A percentile compares a stretch with the other conserved stretches of the same genome.
Evolutionary conservation across 92 coral and sea anemone genomes (phyloP).

Genomic region (Palythoa grandiflora): DNA sequence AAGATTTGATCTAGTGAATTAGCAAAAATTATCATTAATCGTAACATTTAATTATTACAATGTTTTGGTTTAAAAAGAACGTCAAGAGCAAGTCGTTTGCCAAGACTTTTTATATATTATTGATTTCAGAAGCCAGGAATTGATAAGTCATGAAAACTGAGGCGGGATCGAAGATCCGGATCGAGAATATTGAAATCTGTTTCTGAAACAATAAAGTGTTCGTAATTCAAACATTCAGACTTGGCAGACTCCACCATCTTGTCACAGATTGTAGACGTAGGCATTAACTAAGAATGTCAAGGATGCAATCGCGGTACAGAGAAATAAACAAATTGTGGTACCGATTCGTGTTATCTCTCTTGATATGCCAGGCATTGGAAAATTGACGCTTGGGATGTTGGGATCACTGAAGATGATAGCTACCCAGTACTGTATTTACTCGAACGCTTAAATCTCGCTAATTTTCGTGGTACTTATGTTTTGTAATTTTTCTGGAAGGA

Average conservation of each 20-base stretch:
- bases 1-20: background rate
- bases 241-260: background rate
- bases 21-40: background rate
- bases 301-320: conserved; percentile 19
- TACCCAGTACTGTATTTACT: too few species aligned
- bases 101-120: background rate
- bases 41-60: background rate
- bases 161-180: conserved; percentile 23
- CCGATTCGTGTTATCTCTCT: background rate
- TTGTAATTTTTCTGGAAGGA: too few species aligned
- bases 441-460: too few species aligned
- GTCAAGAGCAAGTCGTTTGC: background rate
- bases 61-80: conserved; percentile 18
- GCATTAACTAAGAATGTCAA: background rate
- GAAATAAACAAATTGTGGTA: conserved; percentile 32
- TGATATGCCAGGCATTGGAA: background rate
- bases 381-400: background rate
- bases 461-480: too few species aligned
- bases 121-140: conserved; percentile 15
- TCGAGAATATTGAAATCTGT: background rate
- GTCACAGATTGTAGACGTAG: background rate
- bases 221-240: background rate
- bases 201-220: background rate
- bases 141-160: background rate
- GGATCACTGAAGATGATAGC: background rate